These are phyloP conservation scores for Caenorhabditis parvicauda DNA, from an alignment of 2,888 invertebrate genomes.

Conservation along the genomic window DNA sequence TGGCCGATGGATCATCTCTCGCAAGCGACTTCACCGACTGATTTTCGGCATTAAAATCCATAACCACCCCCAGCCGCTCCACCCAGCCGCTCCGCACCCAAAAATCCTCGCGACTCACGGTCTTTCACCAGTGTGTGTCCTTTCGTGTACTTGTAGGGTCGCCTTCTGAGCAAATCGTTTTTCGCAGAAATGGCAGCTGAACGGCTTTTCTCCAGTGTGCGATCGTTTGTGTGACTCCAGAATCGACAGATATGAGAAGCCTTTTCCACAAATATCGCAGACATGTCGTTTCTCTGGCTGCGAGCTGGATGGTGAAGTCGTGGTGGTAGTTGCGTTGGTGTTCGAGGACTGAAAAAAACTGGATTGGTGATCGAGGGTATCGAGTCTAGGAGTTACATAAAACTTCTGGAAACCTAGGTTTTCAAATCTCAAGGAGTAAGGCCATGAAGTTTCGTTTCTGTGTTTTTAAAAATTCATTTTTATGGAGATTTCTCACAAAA, in stretches of 20 bases:
- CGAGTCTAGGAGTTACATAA: background rate
- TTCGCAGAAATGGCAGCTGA: slow-evolving; percentile 60
- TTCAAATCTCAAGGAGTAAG: too few species aligned
- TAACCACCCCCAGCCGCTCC: too few species aligned
- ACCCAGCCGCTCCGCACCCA: too few species aligned
- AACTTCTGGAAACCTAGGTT: background rate
- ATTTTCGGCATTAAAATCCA: too few species aligned
- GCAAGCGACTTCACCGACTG: too few species aligned
- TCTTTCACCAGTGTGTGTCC: slow-evolving; percentile 62
- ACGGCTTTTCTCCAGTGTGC: slow-evolving; percentile 63
- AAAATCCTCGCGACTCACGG: slow-evolving; percentile 39
- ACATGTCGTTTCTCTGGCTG: slow-evolving; percentile 55
- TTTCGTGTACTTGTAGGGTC: slow-evolving; percentile 62
- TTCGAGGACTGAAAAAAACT: too few species aligned
- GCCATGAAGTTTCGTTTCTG: too few species aligned
- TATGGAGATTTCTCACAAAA: too few species aligned
- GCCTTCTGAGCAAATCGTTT: slow-evolving; percentile 63
- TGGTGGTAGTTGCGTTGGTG: slow-evolving; percentile 5
- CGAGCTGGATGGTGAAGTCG: background rate
- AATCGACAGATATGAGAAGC: slow-evolving; percentile 58
- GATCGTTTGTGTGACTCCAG: slow-evolving; percentile 63
- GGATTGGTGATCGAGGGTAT: slow-evolving; percentile 1
- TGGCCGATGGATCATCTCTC: too few species aligned
- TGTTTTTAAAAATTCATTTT: too few species aligned
- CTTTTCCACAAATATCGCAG: slow-evolving; percentile 58